phyloP scores from a whole-genome alignment of 2,888 invertebrate genomes.

The Caenorhabditis doughertyi region DNA sequence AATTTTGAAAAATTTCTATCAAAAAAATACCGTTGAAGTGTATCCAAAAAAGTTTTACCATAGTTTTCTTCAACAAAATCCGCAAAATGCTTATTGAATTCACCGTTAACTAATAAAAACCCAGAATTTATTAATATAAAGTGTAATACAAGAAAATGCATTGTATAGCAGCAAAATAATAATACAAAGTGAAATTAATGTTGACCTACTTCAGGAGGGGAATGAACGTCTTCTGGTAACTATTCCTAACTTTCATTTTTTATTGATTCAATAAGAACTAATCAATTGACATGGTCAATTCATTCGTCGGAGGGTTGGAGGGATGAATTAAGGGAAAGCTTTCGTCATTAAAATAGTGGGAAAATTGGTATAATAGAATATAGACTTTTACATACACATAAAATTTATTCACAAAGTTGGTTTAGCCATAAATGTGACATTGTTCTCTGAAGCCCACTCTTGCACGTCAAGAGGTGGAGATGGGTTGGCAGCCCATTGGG shows the following conservation, averaged over 20 bases:
- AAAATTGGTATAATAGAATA: no score
- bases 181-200: slow-evolving; percentile 13
- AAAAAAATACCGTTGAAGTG: slow-evolving; percentile 57
- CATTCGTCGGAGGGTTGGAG: slow-evolving; percentile 11
- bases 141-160: slow-evolving; percentile 7
- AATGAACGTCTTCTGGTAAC: slow-evolving; percentile 8
- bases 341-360: slow-evolving; percentile 8
- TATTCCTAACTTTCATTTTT: slow-evolving; percentile 22
- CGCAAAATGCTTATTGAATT: slow-evolving; percentile 67
- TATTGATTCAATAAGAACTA: slow-evolving; percentile 42
- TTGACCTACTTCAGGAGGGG: slow-evolving; percentile 31
- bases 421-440: slow-evolving; percentile 33
- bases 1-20: neutral
- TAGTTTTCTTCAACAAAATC: slow-evolving; percentile 65
- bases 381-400: no score
- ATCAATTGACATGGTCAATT: slow-evolving; percentile 31
- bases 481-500: slow-evolving; percentile 69
- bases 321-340: neutral
- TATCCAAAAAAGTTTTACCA: slow-evolving; percentile 59
- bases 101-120: neutral
- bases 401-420: no score
- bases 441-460: slow-evolving; percentile 52
- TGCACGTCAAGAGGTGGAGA: slow-evolving; percentile 53
- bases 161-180: slow-evolving; percentile 8
- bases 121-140: no score